These are phyloP conservation scores for Mallotus villosus DNA, from an alignment of 2,797 vertebrate species.

Conservation along the genomic window DNA sequence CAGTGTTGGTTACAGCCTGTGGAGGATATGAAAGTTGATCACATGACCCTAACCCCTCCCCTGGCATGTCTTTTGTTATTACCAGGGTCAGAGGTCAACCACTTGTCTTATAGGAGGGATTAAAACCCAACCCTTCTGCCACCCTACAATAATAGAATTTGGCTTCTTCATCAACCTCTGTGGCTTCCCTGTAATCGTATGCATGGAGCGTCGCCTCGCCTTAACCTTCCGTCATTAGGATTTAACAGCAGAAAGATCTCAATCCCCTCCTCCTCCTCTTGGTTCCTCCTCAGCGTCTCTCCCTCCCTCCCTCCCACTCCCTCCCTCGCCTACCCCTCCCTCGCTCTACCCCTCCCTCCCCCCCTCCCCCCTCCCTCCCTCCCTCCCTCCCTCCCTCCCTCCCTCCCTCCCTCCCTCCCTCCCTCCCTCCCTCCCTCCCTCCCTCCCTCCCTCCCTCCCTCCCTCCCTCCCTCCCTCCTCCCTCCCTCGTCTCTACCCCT, in stretches of 20 bases:
- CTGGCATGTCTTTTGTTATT: conserved; percentile 17
- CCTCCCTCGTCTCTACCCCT: neutral
- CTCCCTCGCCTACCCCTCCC: neutral
- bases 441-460: neutral
- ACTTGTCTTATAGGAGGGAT: conserved; percentile 22
- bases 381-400: no score
- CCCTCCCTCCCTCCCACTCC: conserved; percentile 4
- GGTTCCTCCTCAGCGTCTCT: neutral
- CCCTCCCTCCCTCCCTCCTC: conserved; percentile 4
- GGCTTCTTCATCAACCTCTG: conserved; percentile 17
- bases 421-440: conserved; percentile 5
- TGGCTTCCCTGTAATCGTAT: conserved; percentile 5
- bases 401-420: neutral
- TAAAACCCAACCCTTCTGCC: neutral
- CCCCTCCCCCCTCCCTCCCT: no score
- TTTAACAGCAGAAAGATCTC: conserved; percentile 29
- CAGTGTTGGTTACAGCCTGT: conserved; percentile 12
- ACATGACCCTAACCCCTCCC: neutral
- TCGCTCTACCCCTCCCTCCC: conserved; percentile 11
- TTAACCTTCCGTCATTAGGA: conserved; percentile 23
- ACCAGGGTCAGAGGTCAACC: conserved; percentile 26
- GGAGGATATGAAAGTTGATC: conserved; percentile 2
- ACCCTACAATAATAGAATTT: conserved; percentile 8
- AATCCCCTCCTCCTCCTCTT: conserved; percentile 21
- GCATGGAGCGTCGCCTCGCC: neutral